Conservation (phyloP, 2,113 vertebrate species). For the Beaufortia kweichowensis region DNA sequence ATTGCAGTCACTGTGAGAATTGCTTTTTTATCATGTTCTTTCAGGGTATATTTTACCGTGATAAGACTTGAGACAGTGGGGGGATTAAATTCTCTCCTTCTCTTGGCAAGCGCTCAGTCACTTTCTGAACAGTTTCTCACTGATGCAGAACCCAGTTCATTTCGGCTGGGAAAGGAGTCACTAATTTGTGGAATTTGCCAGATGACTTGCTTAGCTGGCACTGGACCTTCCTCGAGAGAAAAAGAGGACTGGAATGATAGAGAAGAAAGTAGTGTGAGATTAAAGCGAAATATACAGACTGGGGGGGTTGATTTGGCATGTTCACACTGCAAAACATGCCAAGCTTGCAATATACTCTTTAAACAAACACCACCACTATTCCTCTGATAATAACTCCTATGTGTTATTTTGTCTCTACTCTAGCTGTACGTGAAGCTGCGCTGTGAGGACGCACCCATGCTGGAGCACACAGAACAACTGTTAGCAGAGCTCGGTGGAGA, state of each 20-base stretch:
- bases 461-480: slow-evolving; percentile 76
- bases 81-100: slow-evolving; percentile 37
- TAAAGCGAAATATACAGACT: background rate
- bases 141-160: slow-evolving; percentile 32
- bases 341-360: background rate
- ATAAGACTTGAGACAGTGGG: slow-evolving; percentile 60
- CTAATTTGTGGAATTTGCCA: slow-evolving; percentile 46
- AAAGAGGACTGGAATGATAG: slow-evolving; percentile 2
- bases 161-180: slow-evolving; percentile 30
- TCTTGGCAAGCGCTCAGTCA: slow-evolving; percentile 34
- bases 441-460: slow-evolving; percentile 74
- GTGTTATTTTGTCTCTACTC: slow-evolving; percentile 5
- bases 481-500: slow-evolving; percentile 71
- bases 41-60: slow-evolving; percentile 62
- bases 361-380: background rate
- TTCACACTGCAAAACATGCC: slow-evolving; percentile 8
- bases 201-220: slow-evolving; percentile 14
- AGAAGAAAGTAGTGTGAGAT: background rate
- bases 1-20: slow-evolving; percentile 57
- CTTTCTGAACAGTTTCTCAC: slow-evolving; percentile 18
- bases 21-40: slow-evolving; percentile 58
- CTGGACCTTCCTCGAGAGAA: background rate
- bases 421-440: slow-evolving; percentile 76
- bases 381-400: slow-evolving; percentile 7
- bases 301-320: slow-evolving; percentile 9